Percentiles rank a stretch among this genome's conserved stretches.
Conservation (phyloP, 2,888 invertebrate genomes). For the Hanleya hanleyi region DNA sequence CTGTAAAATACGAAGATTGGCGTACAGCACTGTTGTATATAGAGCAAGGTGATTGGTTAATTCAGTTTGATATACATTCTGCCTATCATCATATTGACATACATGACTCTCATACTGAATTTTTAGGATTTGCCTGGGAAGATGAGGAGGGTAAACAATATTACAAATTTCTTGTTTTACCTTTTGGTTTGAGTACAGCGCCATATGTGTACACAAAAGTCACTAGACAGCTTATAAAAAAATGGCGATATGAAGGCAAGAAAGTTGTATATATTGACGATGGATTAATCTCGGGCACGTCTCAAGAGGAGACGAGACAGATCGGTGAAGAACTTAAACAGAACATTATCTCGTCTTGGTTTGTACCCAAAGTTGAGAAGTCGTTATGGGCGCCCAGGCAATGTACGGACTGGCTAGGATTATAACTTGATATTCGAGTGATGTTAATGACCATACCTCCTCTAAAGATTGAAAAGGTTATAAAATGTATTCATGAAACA, state of each 20-base stretch:
- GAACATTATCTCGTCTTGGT: not conserved
- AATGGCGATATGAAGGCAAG: constrained; percentile 1
- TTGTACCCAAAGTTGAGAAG: constrained; percentile 1
- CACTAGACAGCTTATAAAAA: not conserved
- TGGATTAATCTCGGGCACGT: not conserved
- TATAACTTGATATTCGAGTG: not conserved
- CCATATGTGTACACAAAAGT: not conserved
- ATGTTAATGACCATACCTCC: not conserved
- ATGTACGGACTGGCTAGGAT: not conserved
- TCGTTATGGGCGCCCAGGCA: not conserved
- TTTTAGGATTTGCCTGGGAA: constrained; percentile 20
- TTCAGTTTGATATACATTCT: constrained; percentile 19
- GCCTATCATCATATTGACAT: constrained; percentile 24
- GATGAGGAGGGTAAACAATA: not conserved
- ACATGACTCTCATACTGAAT: not conserved
- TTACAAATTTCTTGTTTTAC: not conserved
- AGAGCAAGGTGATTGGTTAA: constrained; percentile 7
- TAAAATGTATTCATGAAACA: not conserved
- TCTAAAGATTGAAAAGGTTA: not conserved
- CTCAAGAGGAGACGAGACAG: not conserved
- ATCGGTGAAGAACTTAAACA: not conserved
- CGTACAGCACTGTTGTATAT: not conserved
- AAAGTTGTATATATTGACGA: constrained; percentile 2
- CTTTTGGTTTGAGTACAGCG: not conserved
- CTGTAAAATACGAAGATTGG: constrained; percentile 17